A percentile compares a stretch with the other conserved stretches of the same genome.
Evolutionary conservation across 2,797 vertebrate species (phyloP).

Genomic region (Silurus lanzhouensis): DNA sequence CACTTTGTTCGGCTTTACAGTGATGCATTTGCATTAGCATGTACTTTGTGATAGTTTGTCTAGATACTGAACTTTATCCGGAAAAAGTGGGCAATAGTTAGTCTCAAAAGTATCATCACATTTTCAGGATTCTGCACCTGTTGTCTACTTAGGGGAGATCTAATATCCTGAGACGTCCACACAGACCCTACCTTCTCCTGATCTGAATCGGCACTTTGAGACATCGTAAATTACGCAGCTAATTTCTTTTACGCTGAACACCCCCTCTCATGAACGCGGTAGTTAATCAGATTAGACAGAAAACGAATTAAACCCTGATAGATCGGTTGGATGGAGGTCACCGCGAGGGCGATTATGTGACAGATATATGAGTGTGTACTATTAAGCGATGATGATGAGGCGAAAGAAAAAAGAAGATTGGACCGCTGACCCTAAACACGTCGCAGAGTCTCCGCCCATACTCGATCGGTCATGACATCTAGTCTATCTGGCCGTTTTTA

Average conservation of each 20-base stretch:
- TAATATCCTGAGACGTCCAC: neutral
- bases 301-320: slow-evolving; percentile 42
- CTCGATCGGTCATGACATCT: neutral
- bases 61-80: neutral
- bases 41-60: neutral
- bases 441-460: slow-evolving; percentile 34
- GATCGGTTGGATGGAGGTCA: slow-evolving; percentile 41
- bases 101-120: neutral
- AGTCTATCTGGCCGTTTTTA: slow-evolving; percentile 4
- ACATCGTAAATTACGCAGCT: neutral
- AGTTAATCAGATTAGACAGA: slow-evolving; percentile 51
- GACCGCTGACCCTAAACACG: slow-evolving; percentile 41
- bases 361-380: slow-evolving; percentile 38
- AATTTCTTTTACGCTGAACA: slow-evolving; percentile 10
- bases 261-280: slow-evolving; percentile 1
- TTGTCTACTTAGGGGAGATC: neutral
- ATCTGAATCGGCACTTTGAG: neutral
- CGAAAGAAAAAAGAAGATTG: slow-evolving; percentile 29
- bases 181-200: neutral
- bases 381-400: slow-evolving; percentile 33
- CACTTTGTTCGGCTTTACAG: neutral
- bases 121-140: neutral
- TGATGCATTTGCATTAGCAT: neutral
- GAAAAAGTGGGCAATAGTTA: neutral
- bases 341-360: slow-evolving; percentile 35